These are phyloP conservation scores for Phanerotoma sp. DNA, from an alignment of 2,888 invertebrate genomes.

Conservation along the genomic window DNA sequence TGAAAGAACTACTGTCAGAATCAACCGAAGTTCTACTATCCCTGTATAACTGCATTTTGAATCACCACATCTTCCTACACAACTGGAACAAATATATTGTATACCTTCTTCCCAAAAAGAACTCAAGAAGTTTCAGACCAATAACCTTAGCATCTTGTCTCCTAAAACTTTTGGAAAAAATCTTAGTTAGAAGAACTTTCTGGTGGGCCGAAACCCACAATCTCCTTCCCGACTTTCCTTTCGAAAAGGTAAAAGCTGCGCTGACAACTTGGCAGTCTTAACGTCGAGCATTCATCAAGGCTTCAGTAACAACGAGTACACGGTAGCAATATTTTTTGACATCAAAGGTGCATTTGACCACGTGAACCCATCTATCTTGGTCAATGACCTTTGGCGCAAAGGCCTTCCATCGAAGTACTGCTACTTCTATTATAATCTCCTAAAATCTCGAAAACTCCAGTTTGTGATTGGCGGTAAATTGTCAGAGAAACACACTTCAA, in stretches of 20 bases:
- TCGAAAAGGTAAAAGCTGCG: not conserved
- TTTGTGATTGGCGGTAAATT: not conserved
- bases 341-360: constrained; percentile 5
- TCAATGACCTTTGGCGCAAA: not conserved
- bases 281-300: not conserved
- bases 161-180: constrained; percentile 4
- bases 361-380: not conserved
- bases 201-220: not conserved
- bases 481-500: not conserved
- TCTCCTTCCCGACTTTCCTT: not conserved
- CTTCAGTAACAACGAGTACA: not conserved
- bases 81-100: not conserved
- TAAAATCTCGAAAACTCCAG: not conserved
- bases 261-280: not conserved
- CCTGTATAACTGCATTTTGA: no score
- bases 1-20: no score
- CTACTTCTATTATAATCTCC: not conserved
- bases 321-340: not conserved
- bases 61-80: no score
- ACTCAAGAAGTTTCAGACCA: no score
- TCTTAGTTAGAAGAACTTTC: not conserved
- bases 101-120: not conserved
- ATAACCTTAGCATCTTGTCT: not conserved
- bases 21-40: no score
- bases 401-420: not conserved